phyloP scores from a whole-genome alignment of 2,113 vertebrate species.

The Casuarius casuarius region DNA sequence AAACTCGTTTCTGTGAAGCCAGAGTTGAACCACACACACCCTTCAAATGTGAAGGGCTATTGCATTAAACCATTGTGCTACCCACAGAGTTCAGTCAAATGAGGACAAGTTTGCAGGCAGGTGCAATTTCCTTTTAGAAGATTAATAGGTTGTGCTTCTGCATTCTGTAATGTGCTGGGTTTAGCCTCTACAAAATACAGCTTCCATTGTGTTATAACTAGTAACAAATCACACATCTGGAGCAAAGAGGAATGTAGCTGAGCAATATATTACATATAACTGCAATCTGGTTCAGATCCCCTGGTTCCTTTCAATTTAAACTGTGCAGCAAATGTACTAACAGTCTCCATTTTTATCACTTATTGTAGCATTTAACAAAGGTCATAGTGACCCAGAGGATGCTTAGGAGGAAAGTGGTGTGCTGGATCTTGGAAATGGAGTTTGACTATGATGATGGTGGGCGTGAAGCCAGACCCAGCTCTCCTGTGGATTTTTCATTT shows the following conservation, averaged over 20 bases:
- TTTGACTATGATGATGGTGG: neutral
- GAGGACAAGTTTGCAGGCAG: slow-evolving; percentile 10
- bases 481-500: neutral
- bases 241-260: slow-evolving; percentile 6
- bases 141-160: neutral
- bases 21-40: neutral
- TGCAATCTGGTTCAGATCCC: slow-evolving; percentile 49
- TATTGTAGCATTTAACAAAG: slow-evolving; percentile 38
- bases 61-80: neutral
- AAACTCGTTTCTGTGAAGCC: neutral
- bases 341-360: slow-evolving; percentile 51
- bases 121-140: neutral
- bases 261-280: slow-evolving; percentile 28
- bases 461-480: slow-evolving; percentile 26
- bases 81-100: slow-evolving; percentile 26
- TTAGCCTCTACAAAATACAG: slow-evolving; percentile 35
- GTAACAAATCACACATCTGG: slow-evolving; percentile 44
- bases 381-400: slow-evolving; percentile 60
- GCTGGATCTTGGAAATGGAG: slow-evolving; percentile 35
- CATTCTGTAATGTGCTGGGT: neutral
- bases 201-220: slow-evolving; percentile 26
- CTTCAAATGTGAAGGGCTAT: neutral
- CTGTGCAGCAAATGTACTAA: slow-evolving; percentile 46
- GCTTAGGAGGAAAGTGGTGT: slow-evolving; percentile 27
- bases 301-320: slow-evolving; percentile 38